These are phyloP conservation scores for Lutraria rhynchaena DNA, from an alignment of 1,140 invertebrate species.

Conservation along the genomic window DNA sequence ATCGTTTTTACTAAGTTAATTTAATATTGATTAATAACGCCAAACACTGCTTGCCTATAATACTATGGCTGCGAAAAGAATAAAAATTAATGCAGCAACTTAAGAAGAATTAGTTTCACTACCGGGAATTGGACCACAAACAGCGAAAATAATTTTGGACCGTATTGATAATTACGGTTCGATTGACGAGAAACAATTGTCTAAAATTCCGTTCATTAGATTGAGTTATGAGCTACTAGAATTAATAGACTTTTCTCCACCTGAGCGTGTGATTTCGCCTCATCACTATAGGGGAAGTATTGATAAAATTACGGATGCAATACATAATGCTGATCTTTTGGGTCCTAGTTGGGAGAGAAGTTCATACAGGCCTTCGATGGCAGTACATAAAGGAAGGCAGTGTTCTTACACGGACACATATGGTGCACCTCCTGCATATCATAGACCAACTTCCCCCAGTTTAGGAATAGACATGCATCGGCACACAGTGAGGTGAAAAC, in stretches of 20 bases:
- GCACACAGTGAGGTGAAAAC: neutral
- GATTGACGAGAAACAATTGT: neutral
- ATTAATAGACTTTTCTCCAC: neutral
- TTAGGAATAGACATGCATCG: neutral
- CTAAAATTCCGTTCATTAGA: neutral
- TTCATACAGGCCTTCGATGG: too few species aligned
- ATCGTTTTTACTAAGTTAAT: too few species aligned
- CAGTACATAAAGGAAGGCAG: neutral
- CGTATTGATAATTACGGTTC: neutral
- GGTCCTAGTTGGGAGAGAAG: neutral
- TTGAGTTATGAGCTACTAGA: neutral
- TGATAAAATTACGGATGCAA: neutral
- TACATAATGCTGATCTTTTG: neutral
- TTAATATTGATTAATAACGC: too few species aligned
- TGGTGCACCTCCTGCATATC: too few species aligned
- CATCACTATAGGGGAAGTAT: neutral
- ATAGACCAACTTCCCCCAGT: neutral
- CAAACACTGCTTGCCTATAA: neutral
- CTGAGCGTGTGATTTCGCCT: too few species aligned
- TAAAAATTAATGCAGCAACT: neutral
- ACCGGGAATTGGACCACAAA: neutral
- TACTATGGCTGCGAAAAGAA: neutral
- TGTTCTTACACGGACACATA: too few species aligned
- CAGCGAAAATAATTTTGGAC: slow-evolving; percentile 2
- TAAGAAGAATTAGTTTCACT: neutral